These are phyloP conservation scores for Desmophyllum pertusum DNA, from an alignment of 92 coral and sea anemone genomes.

Conservation along the genomic window DNA sequence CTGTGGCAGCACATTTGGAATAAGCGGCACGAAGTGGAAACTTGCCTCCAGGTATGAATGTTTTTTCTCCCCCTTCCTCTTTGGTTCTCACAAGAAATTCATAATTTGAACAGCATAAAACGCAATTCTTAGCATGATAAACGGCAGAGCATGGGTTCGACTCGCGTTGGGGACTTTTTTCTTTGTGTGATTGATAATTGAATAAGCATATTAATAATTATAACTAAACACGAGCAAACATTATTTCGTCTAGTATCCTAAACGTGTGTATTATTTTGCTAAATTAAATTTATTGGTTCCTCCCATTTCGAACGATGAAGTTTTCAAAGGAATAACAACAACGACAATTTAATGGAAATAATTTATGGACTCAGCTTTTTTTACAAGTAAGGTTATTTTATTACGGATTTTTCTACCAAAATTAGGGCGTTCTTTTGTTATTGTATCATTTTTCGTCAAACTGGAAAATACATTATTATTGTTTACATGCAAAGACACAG, in stretches of 20 bases:
- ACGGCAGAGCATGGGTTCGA: no score
- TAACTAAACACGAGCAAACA: no score
- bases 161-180: no score
- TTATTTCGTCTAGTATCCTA: no score
- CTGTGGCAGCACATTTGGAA: slow-evolving; percentile 92
- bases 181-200: no score
- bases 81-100: not conserved
- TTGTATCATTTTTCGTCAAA: not conserved
- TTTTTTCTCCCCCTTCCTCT: not conserved
- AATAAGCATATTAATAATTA: no score
- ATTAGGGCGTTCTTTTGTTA: not conserved
- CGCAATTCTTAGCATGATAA: not conserved
- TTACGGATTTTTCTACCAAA: not conserved
- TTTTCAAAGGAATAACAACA: no score
- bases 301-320: not conserved
- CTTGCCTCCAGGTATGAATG: slow-evolving; percentile 77
- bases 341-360: no score
- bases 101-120: not conserved
- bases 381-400: not conserved
- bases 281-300: not conserved
- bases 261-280: no score
- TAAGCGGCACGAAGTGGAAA: slow-evolving; percentile 89
- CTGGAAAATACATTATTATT: no score
- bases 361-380: not conserved
- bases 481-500: not conserved